These are phyloP conservation scores for Drosophila testacea DNA, from an alignment of 2,888 invertebrate species.

Conservation along the genomic window DNA sequence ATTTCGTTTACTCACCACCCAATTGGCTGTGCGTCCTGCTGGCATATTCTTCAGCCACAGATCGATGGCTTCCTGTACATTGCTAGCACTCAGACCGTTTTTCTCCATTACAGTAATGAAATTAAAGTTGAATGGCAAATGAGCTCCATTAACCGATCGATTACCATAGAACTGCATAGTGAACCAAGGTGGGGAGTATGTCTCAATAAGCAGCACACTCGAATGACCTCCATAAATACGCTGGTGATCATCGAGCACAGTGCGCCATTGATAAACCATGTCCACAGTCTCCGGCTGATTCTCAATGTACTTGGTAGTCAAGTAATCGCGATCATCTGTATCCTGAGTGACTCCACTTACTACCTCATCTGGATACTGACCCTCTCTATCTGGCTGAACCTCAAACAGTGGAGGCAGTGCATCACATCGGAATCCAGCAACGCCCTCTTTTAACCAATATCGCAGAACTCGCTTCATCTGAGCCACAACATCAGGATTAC, in stretches of 20 bases:
- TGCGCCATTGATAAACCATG: constrained; percentile 89
- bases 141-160: constrained; percentile 85
- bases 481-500: constrained; percentile 88
- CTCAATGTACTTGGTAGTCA: constrained; percentile 87
- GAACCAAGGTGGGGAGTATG: constrained; percentile 86
- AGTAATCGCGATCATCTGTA: constrained; percentile 85
- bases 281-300: constrained; percentile 88
- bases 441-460: constrained; percentile 93
- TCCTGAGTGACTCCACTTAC: constrained; percentile 86
- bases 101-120: constrained; percentile 85
- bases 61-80: constrained; percentile 84
- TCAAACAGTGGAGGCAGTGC: constrained; percentile 91
- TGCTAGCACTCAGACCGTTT: constrained; percentile 80
- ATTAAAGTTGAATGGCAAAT: constrained; percentile 89
- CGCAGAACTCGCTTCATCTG: constrained; percentile 88
- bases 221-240: constrained; percentile 84
- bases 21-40: constrained; percentile 86
- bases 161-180: constrained; percentile 88
- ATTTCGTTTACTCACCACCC: constrained; percentile 87
- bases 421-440: constrained; percentile 94
- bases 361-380: constrained; percentile 87
- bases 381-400: constrained; percentile 86
- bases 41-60: constrained; percentile 88
- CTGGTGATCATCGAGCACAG: constrained; percentile 87
- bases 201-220: constrained; percentile 88